These are phyloP conservation scores for Pammene aurita DNA, from an alignment of 2,888 invertebrate genomes.

Conservation along the genomic window DNA sequence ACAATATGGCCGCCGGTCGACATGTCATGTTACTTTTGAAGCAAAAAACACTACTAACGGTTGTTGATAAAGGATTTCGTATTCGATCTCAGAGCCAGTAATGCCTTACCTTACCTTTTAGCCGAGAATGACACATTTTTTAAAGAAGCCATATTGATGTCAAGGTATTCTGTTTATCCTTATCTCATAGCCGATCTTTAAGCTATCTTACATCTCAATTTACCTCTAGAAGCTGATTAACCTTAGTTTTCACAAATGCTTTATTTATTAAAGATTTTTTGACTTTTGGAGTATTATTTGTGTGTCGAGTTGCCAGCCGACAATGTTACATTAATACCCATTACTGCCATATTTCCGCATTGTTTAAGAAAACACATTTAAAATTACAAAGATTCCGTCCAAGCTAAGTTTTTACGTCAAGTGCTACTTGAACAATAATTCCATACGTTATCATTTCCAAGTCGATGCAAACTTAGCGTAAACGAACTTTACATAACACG, in stretches of 20 bases:
- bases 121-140: background rate
- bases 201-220: constrained; percentile 1
- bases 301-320: too few relatives aligned
- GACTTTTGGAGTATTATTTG: too few relatives aligned
- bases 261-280: background rate
- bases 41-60: background rate
- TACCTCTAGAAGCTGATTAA: background rate
- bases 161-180: background rate
- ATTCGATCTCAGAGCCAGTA: background rate
- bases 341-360: too few relatives aligned
- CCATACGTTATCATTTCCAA: too few relatives aligned
- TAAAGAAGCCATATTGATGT: background rate
- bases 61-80: background rate
- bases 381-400: too few relatives aligned
- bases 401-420: too few relatives aligned
- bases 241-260: background rate
- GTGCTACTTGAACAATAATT: too few relatives aligned
- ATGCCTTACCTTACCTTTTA: background rate
- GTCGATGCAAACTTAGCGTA: too few relatives aligned
- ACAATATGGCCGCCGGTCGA: constrained; percentile 14
- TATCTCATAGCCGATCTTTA: constrained; percentile 1
- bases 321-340: too few relatives aligned
- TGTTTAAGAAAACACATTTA: too few relatives aligned
- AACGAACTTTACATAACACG: too few relatives aligned
- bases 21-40: background rate